Evolutionary conservation across 2,888 invertebrate genomes (phyloP).

Genomic region (Junonia oenone): DNA sequence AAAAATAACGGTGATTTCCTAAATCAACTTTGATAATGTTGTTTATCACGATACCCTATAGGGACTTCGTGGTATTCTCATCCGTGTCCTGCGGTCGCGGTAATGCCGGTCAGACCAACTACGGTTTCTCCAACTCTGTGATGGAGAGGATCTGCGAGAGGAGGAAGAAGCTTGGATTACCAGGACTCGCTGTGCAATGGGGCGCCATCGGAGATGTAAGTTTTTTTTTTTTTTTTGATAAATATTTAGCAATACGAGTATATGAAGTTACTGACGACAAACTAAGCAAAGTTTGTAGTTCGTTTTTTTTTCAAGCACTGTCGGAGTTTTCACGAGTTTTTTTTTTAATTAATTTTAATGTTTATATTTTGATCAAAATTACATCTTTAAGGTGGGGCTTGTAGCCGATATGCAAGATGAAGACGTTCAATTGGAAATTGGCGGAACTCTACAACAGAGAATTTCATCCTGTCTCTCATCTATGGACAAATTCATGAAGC

Average conservation of each 20-base stretch:
- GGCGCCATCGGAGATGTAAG: constrained; percentile 94
- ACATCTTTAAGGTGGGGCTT: constrained; percentile 82
- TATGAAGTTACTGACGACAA: too few species aligned
- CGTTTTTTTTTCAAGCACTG: too few species aligned
- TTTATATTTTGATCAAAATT: too few species aligned
- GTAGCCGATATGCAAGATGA: constrained; percentile 87
- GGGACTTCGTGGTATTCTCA: constrained; percentile 93
- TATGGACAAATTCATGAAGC: constrained; percentile 86
- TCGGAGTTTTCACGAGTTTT: too few species aligned
- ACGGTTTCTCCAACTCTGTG: constrained; percentile 93
- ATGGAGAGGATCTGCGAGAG: constrained; percentile 93
- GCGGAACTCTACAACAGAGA: constrained; percentile 91
- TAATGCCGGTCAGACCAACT: constrained; percentile 94
- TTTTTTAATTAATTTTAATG: too few species aligned
- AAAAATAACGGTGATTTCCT: too few species aligned
- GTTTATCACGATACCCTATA: constrained; percentile 28
- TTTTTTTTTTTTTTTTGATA: too few species aligned
- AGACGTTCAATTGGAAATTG: constrained; percentile 83
- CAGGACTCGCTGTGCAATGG: constrained; percentile 94
- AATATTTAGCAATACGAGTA: too few species aligned
- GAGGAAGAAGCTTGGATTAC: constrained; percentile 83
- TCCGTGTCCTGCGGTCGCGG: constrained; percentile 95
- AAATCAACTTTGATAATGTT: background rate
- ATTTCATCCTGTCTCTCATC: constrained; percentile 89
- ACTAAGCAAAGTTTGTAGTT: too few species aligned